Percentiles rank a stretch among this genome's conserved stretches.
Evolutionary conservation across 2,797 vertebrate genomes (phyloP).

Genomic region (Tympanoctomys barrerae): DNA sequence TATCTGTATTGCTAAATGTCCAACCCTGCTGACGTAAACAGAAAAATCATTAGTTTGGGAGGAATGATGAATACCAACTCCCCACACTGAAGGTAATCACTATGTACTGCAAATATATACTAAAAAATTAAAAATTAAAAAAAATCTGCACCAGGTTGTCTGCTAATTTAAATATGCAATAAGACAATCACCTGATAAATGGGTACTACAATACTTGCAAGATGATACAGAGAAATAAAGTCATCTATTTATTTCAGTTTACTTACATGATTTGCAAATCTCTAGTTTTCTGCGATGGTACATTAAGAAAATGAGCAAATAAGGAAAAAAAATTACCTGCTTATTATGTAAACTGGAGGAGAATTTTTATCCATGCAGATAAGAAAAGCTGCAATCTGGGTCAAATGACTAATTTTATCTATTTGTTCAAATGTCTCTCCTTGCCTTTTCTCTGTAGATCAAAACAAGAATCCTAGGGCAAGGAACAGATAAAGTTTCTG

Average conservation of each 20-base stretch:
- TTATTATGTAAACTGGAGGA: conserved; percentile 77
- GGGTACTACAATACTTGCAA: conserved; percentile 65
- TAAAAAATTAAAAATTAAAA: background rate
- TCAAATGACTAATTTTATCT: conserved; percentile 82
- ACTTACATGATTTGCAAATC: conserved; percentile 75
- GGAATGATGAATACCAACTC: background rate
- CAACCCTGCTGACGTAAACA: conserved; percentile 52
- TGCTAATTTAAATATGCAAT: conserved; percentile 64
- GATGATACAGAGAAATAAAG: conserved; percentile 73
- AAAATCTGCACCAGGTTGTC: background rate
- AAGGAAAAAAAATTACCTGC: conserved; percentile 81
- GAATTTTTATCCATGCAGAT: conserved; percentile 72
- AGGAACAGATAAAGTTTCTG: conserved; percentile 69
- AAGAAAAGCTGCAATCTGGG: conserved; percentile 70
- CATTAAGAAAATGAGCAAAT: conserved; percentile 81
- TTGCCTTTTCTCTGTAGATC: conserved; percentile 71
- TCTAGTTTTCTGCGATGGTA: conserved; percentile 58
- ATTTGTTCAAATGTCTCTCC: conserved; percentile 77
- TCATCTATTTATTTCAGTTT: conserved; percentile 77
- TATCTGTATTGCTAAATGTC: conserved; percentile 59
- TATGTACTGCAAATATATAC: background rate
- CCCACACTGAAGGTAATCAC: background rate
- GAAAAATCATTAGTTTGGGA: conserved; percentile 47
- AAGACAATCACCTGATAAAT: conserved; percentile 70
- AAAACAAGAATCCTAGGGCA: conserved; percentile 77